Base-by-base conservation (phyloP, 2,113 vertebrate genomes). In the Platichthys stellatus region DNA sequence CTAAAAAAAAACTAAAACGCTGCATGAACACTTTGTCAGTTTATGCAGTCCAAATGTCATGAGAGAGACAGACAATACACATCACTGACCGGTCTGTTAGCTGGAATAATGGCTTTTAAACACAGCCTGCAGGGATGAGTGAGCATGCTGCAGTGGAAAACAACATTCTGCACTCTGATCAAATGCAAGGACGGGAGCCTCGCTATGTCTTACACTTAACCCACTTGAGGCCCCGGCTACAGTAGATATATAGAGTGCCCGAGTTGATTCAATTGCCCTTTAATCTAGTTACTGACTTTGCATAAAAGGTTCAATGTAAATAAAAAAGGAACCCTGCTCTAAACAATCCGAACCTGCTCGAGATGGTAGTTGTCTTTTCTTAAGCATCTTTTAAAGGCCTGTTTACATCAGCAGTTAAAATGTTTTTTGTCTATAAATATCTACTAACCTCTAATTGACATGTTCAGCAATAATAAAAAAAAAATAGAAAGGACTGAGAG, bases 81-180 rank as follows among this genome's bases (percentile, higher is more conserved):
- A 85, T 84, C 81, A 87, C 82, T 83, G 78, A 84, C 83, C 69
- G 45, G 78, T 84, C 85, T 88, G 80, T 86, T 82, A 74, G 84
- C 81, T 67, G 56, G 69, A 88, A 85, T 90, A 89, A 92, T 90
- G 84, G 87, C 84, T 90, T 90, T 88, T 88, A 90, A 92, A 91
- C 81, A 76, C 77, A 79, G 82, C 56, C 75, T 84, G 84, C 77
- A 86, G 89, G 88, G 79, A 89, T 78, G 86, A 83, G 81, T 71
- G 88, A 86, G 71, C 82, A 82, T 65, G 77, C 51, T 84, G 85
- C 86, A 84, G 78, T 78, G 51, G 64, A 80, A 66, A 84, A 85
- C 86, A 79, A 69, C 76, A 64, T 63, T 69, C 71, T 69, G 70
- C 82, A 69, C 75, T 86, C 75, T 28, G 75, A 78, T 88, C 64